A percentile compares a stretch with the other conserved stretches of the same genome.
These are phyloP conservation scores for Magallana angulata DNA, from an alignment of 1,140 invertebrate genomes.

Conservation along the genomic window DNA sequence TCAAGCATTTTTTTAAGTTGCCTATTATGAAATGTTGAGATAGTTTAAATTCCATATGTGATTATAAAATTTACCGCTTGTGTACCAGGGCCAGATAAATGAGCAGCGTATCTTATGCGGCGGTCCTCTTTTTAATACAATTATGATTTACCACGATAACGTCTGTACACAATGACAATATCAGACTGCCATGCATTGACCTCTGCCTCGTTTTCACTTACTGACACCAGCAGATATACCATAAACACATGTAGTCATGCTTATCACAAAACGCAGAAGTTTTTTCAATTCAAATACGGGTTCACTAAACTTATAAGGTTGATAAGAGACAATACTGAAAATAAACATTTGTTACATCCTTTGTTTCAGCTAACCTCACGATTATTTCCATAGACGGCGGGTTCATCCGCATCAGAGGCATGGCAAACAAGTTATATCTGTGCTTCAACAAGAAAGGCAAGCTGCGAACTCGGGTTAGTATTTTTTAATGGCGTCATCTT, in stretches of 20 bases:
- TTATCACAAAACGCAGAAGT: too few relatives aligned
- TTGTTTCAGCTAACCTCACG: conserved; percentile 47
- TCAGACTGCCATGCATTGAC: neutral
- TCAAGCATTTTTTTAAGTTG: conserved; percentile 6
- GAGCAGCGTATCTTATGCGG: neutral
- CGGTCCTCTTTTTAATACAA: conserved; percentile 26
- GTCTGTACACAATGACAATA: neutral
- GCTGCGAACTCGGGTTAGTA: conserved; percentile 45
- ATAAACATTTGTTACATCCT: neutral
- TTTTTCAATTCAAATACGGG: too few relatives aligned
- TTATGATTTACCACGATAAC: conserved; percentile 34
- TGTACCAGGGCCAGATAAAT: conserved; percentile 14
- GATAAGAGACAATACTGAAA: too few relatives aligned
- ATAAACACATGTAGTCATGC: neutral
- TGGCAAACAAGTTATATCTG: conserved; percentile 41
- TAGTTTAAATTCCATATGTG: conserved; percentile 11
- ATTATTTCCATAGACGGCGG: conserved; percentile 48
- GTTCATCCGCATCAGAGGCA: conserved; percentile 45
- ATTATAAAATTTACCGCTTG: conserved; percentile 12
- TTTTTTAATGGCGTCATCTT: neutral
- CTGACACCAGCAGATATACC: neutral
- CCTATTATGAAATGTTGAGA: conserved; percentile 34
- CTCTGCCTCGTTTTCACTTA: neutral
- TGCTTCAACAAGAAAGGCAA: conserved; percentile 49
- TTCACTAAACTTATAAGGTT: too few relatives aligned